Evolutionary conservation across 1,140 invertebrate species (phyloP), one percentile per base, ranked within the genome.

Genomic region (Microplitis demolitor): DNA sequence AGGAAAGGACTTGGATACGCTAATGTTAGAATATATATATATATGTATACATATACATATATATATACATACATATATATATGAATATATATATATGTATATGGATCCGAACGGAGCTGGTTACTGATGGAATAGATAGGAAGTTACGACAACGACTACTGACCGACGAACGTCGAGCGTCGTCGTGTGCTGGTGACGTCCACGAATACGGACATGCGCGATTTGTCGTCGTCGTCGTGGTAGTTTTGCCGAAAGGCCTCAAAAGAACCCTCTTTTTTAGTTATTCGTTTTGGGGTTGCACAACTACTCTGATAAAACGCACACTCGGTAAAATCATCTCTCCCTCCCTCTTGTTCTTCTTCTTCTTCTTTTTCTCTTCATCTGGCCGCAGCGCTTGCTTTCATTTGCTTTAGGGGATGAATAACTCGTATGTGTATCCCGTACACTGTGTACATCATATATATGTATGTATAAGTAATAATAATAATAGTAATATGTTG

Each of bases 191-290:
- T 45, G 24, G 64, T 72, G 71, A 67, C 63, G 71, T 72, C 39
- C 16, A 72, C 64, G 24, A 71, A 35, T 67, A 50, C 71, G 71
- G 33, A 50, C 64, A 67, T 72, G 71, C 71, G 71, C 71, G 45
- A 60, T 69, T 69, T 33, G 24, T 4, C 39, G 39, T 45, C 39
- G 6, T 45, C 39, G 39, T 45, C 39, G 39, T 9, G 39, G 39
- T 45, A 45, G 39, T 45, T 24, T 24, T 45, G 39, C 39, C 39
- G 39, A 45, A 45, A 45, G 39, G 39, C 39, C 39, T 45, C 39
- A 45, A 45, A 45, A 39, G 5, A 50, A 53, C 31, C 56, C 37
- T 56, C 61, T 13, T 66, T 66, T 53, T 45, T 14, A 53, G 50
- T 45, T 63, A 63, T 45, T 53, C 16, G n/a, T 72, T 68, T 60